phyloP scores from a whole-genome alignment of 2,797 vertebrate species.

The Intellagama lesueurii region DNA sequence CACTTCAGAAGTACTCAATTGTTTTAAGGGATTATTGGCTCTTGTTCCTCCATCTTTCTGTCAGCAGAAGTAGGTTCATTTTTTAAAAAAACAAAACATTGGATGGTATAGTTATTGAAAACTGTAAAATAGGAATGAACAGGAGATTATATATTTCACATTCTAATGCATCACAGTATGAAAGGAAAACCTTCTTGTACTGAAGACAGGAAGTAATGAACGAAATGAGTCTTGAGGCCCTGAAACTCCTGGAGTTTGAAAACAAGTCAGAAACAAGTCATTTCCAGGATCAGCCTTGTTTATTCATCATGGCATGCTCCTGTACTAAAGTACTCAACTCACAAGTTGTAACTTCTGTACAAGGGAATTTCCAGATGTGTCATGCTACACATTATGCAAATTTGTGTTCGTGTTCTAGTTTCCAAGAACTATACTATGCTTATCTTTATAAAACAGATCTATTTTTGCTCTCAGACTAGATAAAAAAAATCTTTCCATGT shows the following conservation, averaged over 20 bases:
- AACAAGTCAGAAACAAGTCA: too few species aligned
- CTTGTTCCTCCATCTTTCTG: background rate
- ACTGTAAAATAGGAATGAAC: background rate
- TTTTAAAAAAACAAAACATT: background rate
- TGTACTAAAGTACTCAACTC: background rate
- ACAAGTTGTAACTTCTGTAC: background rate
- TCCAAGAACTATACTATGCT: background rate
- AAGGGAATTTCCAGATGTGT: constrained; percentile 1
- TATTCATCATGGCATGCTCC: background rate
- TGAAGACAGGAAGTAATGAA: background rate
- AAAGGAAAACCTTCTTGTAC: background rate
- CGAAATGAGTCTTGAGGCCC: background rate
- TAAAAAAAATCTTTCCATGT: background rate
- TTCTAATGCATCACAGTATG: background rate
- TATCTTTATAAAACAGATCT: background rate
- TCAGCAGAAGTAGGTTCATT: background rate
- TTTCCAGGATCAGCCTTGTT: background rate
- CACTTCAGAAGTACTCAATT: background rate
- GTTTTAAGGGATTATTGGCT: background rate
- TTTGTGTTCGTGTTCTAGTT: background rate
- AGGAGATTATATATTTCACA: background rate
- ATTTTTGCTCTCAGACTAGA: background rate
- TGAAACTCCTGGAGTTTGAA: background rate
- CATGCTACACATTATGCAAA: background rate
- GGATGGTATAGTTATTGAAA: background rate